Percentiles rank a stretch among this genome's conserved stretches.
Evolutionary conservation across 2,797 vertebrate species (phyloP).

Genomic region (Sebastes iracundus): DNA sequence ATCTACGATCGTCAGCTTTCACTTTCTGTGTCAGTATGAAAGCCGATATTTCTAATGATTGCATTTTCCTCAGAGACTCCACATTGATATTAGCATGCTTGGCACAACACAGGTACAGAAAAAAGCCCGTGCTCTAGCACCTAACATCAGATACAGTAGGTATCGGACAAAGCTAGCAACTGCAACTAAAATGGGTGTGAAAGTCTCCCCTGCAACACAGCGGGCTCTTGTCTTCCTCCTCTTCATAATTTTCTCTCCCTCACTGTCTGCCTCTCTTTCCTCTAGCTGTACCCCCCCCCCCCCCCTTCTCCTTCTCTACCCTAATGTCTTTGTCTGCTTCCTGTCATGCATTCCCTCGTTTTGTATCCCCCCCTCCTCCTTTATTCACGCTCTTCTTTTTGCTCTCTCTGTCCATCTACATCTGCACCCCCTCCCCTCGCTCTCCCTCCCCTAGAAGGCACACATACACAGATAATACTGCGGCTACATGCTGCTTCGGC

Average conservation of each 20-base stretch:
- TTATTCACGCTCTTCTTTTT: constrained; percentile 50
- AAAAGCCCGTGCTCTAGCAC: constrained; percentile 1
- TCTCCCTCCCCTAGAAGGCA: constrained; percentile 57
- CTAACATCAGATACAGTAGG: constrained; percentile 37
- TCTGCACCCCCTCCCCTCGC: constrained; percentile 58
- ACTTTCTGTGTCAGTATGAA: not conserved
- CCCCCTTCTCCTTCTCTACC: constrained; percentile 9
- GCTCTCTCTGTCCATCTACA: constrained; percentile 66
- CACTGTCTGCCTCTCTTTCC: constrained; percentile 18
- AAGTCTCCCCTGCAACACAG: constrained; percentile 70
- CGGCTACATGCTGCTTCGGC: constrained; percentile 73
- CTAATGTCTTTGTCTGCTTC: constrained; percentile 65
- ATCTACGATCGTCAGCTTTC: constrained; percentile 15
- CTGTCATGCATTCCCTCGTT: constrained; percentile 70
- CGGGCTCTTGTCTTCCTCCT: constrained; percentile 52
- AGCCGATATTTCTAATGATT: constrained; percentile 14
- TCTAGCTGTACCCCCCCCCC: constrained; percentile 22
- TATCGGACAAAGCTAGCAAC: constrained; percentile 43
- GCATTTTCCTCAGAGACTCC: not conserved
- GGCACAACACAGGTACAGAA: not conserved
- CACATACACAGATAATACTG: constrained; percentile 77
- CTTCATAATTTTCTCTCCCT: constrained; percentile 27
- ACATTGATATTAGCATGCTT: constrained; percentile 6
- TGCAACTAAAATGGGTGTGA: constrained; percentile 66
- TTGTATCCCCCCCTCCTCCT: constrained; percentile 20